Evolutionary conservation across 2,888 invertebrate species (phyloP).

Genomic region (Sminthurinus aureus): DNA sequence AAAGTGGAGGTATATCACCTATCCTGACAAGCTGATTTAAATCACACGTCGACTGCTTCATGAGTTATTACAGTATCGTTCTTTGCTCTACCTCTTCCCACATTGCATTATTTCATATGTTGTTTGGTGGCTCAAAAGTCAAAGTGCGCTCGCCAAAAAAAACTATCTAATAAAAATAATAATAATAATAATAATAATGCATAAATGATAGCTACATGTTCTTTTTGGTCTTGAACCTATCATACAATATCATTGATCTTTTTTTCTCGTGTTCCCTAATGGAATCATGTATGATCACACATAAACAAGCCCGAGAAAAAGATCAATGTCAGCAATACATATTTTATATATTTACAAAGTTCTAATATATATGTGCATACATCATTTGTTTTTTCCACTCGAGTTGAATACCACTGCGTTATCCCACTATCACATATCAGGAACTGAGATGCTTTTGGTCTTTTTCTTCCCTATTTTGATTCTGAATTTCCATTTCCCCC

Average conservation of each 20-base stretch:
- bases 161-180: conserved; percentile 1
- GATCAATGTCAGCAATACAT: not conserved
- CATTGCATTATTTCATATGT: conserved; percentile 10
- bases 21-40: conserved; percentile 52
- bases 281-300: not conserved
- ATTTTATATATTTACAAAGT: not conserved
- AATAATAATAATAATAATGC: no score
- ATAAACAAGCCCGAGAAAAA: no score
- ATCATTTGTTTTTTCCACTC: not conserved
- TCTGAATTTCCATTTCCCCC: not conserved
- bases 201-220: no score
- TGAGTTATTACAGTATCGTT: conserved; percentile 48
- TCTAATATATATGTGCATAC: no score
- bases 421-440: not conserved
- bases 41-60: conserved; percentile 44
- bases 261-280: not conserved
- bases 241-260: not conserved
- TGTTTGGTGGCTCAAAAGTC: not conserved
- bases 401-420: not conserved
- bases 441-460: not conserved
- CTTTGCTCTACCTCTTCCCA: no score
- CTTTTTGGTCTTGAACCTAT: not conserved
- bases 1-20: conserved; percentile 46
- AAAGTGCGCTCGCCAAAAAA: not conserved
- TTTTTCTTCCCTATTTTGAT: not conserved